Evolutionary conservation across 1,140 invertebrate genomes (phyloP).

Genomic region (Drosophila setifemur): DNA sequence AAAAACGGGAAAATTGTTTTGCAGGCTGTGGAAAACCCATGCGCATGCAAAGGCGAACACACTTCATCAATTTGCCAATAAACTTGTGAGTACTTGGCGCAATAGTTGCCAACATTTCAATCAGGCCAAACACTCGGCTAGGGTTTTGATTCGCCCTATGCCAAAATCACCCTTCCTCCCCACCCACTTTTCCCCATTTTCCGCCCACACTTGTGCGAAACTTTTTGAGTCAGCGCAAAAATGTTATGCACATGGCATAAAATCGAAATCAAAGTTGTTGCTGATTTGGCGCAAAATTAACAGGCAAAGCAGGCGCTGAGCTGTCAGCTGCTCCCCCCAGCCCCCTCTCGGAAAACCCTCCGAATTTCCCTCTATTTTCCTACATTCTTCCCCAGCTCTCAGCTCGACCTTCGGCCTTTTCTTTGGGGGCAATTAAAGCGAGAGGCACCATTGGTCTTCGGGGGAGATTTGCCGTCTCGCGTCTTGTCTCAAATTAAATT

Average conservation of each 20-base stretch:
- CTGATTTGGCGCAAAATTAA: constrained; percentile 78
- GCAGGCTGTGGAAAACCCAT: constrained; percentile 50
- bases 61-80: constrained; percentile 81
- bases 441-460: constrained; percentile 18
- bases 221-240: constrained; percentile 64
- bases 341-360: background rate
- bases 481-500: constrained; percentile 78
- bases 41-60: constrained; percentile 53
- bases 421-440: constrained; percentile 38
- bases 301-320: constrained; percentile 58
- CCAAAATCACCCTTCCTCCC: background rate
- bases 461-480: constrained; percentile 7
- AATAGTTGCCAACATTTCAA: constrained; percentile 80
- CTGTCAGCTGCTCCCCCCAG: constrained; percentile 23
- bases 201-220: constrained; percentile 28
- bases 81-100: constrained; percentile 75
- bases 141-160: constrained; percentile 12
- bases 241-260: constrained; percentile 72
- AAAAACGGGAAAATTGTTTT: constrained; percentile 69
- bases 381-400: background rate
- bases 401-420: constrained; percentile 24
- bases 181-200: background rate
- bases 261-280: constrained; percentile 77
- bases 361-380: background rate
- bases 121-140: constrained; percentile 65